Evolutionary conservation across 2,888 invertebrate species (phyloP).

Genomic region (Trissolcus brochymenae): DNA sequence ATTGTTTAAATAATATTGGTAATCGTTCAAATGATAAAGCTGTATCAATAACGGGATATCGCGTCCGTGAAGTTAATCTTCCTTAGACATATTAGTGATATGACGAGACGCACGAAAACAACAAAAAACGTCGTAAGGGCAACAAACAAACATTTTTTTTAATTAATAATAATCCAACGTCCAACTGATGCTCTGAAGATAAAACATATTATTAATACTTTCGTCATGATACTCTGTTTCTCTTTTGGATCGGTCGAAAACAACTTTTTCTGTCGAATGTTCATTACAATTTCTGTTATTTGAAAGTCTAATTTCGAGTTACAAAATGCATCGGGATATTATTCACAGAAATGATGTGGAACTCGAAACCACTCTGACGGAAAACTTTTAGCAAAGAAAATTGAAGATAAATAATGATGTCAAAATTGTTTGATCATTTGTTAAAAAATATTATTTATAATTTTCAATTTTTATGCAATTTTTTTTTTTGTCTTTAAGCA

Average conservation of each 20-base stretch:
- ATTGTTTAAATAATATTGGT: slow-evolving; percentile 4
- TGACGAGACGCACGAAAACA: slow-evolving; percentile 9
- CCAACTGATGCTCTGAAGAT: too few relatives aligned
- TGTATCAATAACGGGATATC: slow-evolving; percentile 10
- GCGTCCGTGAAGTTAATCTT: slow-evolving; percentile 21
- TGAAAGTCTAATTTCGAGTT: too few relatives aligned
- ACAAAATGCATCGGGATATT: too few relatives aligned
- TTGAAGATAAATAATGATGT: too few relatives aligned
- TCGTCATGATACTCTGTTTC: not conserved
- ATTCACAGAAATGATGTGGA: too few relatives aligned
- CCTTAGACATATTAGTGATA: slow-evolving; percentile 13
- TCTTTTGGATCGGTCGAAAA: not conserved
- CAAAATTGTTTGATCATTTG: too few relatives aligned
- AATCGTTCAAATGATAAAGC: slow-evolving; percentile 1
- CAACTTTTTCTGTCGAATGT: slow-evolving; percentile 6
- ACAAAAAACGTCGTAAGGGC: slow-evolving; percentile 2
- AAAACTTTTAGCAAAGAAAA: too few relatives aligned
- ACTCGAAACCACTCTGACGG: too few relatives aligned
- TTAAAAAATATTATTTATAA: not conserved
- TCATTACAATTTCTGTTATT: not conserved
- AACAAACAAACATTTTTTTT: slow-evolving; percentile 3
- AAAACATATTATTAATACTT: not conserved
- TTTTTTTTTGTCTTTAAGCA: not conserved
- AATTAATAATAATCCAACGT: not conserved
- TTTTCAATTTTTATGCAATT: not conserved